Base-by-base conservation (phyloP, 2,797 vertebrate genomes). In the Syncerus caffer region DNA sequence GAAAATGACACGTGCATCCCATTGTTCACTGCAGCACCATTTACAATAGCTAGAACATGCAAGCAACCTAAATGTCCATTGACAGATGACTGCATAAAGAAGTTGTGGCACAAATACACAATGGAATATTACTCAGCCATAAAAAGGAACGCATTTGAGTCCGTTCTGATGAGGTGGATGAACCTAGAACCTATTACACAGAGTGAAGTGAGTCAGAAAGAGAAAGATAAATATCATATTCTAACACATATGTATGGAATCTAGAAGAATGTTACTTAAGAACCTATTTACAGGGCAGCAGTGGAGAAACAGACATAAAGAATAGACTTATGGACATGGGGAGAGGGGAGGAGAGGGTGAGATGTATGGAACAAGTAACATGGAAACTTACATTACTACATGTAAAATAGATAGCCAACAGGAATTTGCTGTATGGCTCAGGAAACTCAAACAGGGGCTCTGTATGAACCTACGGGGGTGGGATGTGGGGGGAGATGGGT, bases 121-220 rank as follows among this genome's bases (percentile, higher is more conserved):
- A 21, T 67, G 64, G 17, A 67, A 34, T 67, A 38, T 67, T 21
- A 38, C n/a, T 67, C 0, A 67, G 64, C 64, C n/a, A 38, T 38
- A 11, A 6, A 67, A 67, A 67, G n/a, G 64, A 38, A 67, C 0
- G 2, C n/a, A 11, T 67, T 38, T 67, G 17, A 67, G n/a, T 34
- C 64, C 67, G n/a, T 67, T 67, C 64, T 67, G n/a, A 38, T 21
- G n/a, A 67, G 64, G 64, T 21, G n/a, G 17, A 38, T 21, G n/a
- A 67, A 34, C n/a, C n/a, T 67, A 67, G 64, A 67, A 21, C n/a
- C n/a, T 34, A 67, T 21, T 67, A 34, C 67, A 34, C 64, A 34
- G 16, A 67, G 64, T 34, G n/a, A 67, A 67, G 64, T 34, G 9
- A 67, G 17, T 5, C 17, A 67, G n/a, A 67, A 67, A 62, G 14